These are phyloP conservation scores for Amniataba percoides DNA, from an alignment of 2,797 vertebrate species.

Conservation along the genomic window DNA sequence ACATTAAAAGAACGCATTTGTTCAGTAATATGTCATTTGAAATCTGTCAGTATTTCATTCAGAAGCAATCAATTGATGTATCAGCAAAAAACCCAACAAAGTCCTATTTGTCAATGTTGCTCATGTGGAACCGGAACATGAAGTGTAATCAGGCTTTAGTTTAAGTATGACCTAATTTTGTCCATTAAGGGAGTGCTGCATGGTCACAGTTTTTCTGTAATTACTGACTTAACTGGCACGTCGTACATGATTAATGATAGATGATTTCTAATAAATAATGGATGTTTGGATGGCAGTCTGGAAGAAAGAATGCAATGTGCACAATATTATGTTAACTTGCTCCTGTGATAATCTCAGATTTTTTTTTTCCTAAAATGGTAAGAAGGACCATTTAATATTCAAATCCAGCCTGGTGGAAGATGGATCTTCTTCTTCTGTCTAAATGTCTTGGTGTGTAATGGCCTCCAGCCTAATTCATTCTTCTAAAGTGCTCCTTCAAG, in stretches of 20 bases:
- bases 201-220: slow-evolving; percentile 75
- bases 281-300: slow-evolving; percentile 49
- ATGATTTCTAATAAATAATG: slow-evolving; percentile 78
- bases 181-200: slow-evolving; percentile 62
- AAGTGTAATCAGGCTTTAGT: slow-evolving; percentile 76
- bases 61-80: slow-evolving; percentile 67
- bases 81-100: slow-evolving; percentile 54
- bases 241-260: slow-evolving; percentile 78
- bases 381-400: slow-evolving; percentile 69
- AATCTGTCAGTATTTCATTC: slow-evolving; percentile 66
- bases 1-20: slow-evolving; percentile 63
- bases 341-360: slow-evolving; percentile 52
- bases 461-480: slow-evolving; percentile 76
- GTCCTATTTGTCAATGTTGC: slow-evolving; percentile 66
- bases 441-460: slow-evolving; percentile 69
- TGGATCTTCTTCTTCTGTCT: slow-evolving; percentile 66
- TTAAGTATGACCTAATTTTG: slow-evolving; percentile 75
- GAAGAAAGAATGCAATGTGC: slow-evolving; percentile 62
- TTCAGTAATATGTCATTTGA: slow-evolving; percentile 65
- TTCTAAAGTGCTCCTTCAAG: slow-evolving; percentile 74
- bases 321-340: slow-evolving; percentile 62
- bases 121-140: slow-evolving; percentile 75
- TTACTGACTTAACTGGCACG: slow-evolving; percentile 78
- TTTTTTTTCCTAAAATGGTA: slow-evolving; percentile 43
- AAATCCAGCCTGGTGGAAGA: slow-evolving; percentile 66